phyloP scores from a whole-genome alignment of 1,140 invertebrate genomes.

The Ceratoteleas bidentatus region DNA sequence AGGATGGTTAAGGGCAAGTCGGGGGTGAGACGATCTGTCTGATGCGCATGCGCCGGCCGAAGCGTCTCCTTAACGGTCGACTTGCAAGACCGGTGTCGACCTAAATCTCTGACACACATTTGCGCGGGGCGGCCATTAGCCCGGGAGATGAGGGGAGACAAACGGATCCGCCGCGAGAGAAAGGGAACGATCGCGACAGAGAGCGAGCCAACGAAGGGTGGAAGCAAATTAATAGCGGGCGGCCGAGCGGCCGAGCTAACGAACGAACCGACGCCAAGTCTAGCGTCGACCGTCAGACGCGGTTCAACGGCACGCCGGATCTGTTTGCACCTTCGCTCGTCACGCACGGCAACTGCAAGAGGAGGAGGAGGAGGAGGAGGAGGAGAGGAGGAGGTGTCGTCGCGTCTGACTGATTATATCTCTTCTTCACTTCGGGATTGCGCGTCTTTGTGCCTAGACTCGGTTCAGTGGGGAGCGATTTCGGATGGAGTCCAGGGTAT shows the following conservation, averaged over 20 bases:
- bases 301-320: conserved; percentile 49
- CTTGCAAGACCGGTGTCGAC: conserved; percentile 73
- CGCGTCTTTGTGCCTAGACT: conserved; percentile 22
- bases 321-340: conserved; percentile 17
- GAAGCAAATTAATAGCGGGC: conserved; percentile 80
- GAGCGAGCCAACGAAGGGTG: conserved; percentile 63
- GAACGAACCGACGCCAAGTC: conserved; percentile 79
- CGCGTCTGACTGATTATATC: conserved; percentile 54
- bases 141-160: conserved; percentile 49
- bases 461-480: conserved; percentile 16
- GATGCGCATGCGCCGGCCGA: conserved; percentile 75
- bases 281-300: conserved; percentile 75
- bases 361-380: no score
- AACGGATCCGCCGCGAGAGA: conserved; percentile 36
- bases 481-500: not conserved
- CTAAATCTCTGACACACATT: conserved; percentile 66
- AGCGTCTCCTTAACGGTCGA: conserved; percentile 63
- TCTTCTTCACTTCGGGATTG: conserved; percentile 48
- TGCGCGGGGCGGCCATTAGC: conserved; percentile 52
- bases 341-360: not conserved
- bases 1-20: conserved; percentile 62
- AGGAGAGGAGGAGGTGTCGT: not conserved
- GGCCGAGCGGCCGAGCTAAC: conserved; percentile 77
- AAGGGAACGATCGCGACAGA: conserved; percentile 14
- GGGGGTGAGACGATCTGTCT: conserved; percentile 70